A percentile compares a stretch with the other conserved stretches of the same genome.
These are phyloP conservation scores for Amorpha juglandis DNA, from an alignment of 2,888 invertebrate species.

Conservation along the genomic window DNA sequence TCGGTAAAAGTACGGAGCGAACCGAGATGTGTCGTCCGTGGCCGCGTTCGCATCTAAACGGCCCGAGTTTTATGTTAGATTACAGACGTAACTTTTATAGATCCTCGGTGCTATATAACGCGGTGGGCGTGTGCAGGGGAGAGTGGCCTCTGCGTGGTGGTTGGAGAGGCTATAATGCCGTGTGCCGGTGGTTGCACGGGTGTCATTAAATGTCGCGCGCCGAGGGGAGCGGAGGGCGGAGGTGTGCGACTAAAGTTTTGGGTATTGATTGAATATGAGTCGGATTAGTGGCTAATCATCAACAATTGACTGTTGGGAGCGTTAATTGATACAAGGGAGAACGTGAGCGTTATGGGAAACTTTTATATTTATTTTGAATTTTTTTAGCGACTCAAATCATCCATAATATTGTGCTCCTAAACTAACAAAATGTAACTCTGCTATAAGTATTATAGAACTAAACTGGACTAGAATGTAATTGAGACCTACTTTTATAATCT, in stretches of 20 bases:
- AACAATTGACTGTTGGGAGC: conserved; percentile 74
- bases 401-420: not conserved
- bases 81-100: conserved; percentile 85
- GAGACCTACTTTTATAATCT: not conserved
- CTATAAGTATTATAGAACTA: not conserved
- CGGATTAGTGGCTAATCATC: conserved; percentile 83
- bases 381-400: conserved; percentile 9
- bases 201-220: conserved; percentile 85
- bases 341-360: conserved; percentile 22
- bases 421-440: not conserved
- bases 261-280: conserved; percentile 84
- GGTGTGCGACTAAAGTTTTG: conserved; percentile 84
- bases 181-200: conserved; percentile 74
- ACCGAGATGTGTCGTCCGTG: conserved; percentile 83
- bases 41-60: conserved; percentile 85
- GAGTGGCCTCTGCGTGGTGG: conserved; percentile 66
- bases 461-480: not conserved
- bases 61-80: conserved; percentile 85
- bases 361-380: conserved; percentile 14
- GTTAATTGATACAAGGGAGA: conserved; percentile 54
- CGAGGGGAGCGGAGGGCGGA: conserved; percentile 77
- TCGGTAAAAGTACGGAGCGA: conserved; percentile 84
- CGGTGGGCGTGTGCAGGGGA: conserved; percentile 76
- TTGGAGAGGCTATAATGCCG: conserved; percentile 68
- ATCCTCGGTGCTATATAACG: conserved; percentile 85